Base-by-base conservation (phyloP, 2,888 invertebrate species). In the Metallyticus violacea region DNA sequence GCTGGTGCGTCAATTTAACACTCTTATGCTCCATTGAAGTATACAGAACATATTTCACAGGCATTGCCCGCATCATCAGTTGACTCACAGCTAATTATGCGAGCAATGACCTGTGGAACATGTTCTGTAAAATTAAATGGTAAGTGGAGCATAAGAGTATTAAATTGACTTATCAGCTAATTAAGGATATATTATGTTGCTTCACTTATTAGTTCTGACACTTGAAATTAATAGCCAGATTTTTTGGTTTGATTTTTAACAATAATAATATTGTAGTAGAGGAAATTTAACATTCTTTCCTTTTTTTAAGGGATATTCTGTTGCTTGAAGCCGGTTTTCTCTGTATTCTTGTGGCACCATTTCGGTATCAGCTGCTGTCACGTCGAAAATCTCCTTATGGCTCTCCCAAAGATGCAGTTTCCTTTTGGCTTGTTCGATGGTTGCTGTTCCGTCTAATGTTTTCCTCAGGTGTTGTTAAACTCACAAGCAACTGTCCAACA, bases 241-340 rank as follows among this genome's bases (percentile, higher is more conserved):
- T 9, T 7, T 79, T 62, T 62, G 15, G 15, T 62, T 62, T 62
- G 15, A 62, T 62, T 62, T 15, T 62, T 62, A 81, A 28, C 79
- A 7, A 6, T 27, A 6, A 6, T 81, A 81, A 26, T 77, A 77
- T 15, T 85, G 6, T 27, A 29, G n/a, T n/a, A n/a, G n/a, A n/a
- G n/a, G n/a, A n/a, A n/a, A n/a, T n/a, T n/a, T n/a, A n/a, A n/a
- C n/a, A n/a, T n/a, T n/a, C 76, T 83, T 29, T 81, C 25, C 83
- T 87, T 88, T 22, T 62, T 82, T 88, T 25, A 89, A 96, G 96
- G 94, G 97, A 97, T 91, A 93, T 94, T 87, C 92, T 97, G 76
- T 92, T 97, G 40, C 90, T 97, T 88, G 97, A 97, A 92, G 93
- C 94, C 85, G 97, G 97, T 62, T 94, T 96, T 90, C 91, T 96